Base-by-base conservation (phyloP, 2,888 invertebrate species). In the Phymatocera aterrima region DNA sequence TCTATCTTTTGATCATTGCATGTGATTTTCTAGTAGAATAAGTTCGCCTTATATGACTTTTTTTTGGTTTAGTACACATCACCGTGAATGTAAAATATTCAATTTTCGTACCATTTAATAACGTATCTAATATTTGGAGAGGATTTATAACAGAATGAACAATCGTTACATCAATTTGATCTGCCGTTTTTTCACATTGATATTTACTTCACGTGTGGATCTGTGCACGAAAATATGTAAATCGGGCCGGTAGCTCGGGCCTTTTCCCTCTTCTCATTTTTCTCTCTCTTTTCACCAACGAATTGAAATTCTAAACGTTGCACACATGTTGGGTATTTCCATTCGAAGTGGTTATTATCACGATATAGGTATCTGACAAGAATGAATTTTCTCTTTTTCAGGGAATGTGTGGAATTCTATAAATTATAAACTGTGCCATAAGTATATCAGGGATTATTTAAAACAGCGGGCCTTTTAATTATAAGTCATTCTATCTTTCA, bases 361-460 rank as follows among this genome's bases (percentile, higher is more conserved):
- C 10, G 15, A 24, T 24, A 12, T 57, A 57, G 54, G 28, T 40
- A 60, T 60, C 40, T 75, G 37, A 75, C 43, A n/a, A 28, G n/a
- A 57, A 75, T 40, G 72, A 72, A 51, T 72, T 72, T 60, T 75
- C 28, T 57, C 40, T 75, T 75, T 75, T 75, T 15, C 57, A 57
- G 75, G 57, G 57, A 75, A 54, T 75, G 40, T 43, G 57, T 75
- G 75, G 75, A 75, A 75, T 75, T 75, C 21, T 75, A 37, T 57
- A 75, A 40, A 75, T 57, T 60, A 57, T 43, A 8, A 75, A 24
- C 74, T 37, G 8, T 74, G 37, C 74, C 54, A 74, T 74, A 70
- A 60, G 5, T 60, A 12, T 48, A 21, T 74, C 37, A 34, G 34
- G 54, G 37, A 74, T 54, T 40, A 34, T 54, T 74, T 54, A 21